phyloP scores from a whole-genome alignment of 2,113 vertebrate species.

The Etheostoma spectabile region DNA sequence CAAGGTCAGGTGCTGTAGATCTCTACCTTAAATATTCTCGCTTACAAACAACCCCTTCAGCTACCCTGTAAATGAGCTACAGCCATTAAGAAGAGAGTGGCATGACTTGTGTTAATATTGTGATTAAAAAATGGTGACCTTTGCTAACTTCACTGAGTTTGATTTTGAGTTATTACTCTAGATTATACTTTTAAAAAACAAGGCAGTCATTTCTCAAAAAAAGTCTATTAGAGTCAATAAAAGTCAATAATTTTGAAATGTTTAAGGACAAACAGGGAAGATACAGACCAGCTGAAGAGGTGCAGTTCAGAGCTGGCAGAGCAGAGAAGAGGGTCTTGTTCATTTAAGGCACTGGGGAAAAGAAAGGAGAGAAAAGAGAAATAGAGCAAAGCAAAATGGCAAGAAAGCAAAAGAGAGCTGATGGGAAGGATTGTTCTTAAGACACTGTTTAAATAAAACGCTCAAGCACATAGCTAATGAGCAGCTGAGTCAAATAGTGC shows the following conservation, averaged over 20 bases:
- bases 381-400: conserved; percentile 58
- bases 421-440: conserved; percentile 15
- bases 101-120: background rate
- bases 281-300: conserved; percentile 75
- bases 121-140: background rate
- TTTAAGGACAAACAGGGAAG: conserved; percentile 31
- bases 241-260: conserved; percentile 6
- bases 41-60: conserved; percentile 28
- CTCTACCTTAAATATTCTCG: conserved; percentile 39
- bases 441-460: conserved; percentile 26
- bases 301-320: conserved; percentile 72
- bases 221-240: background rate
- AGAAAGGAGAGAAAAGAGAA: conserved; percentile 53
- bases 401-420: conserved; percentile 46
- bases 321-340: conserved; percentile 64
- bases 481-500: conserved; percentile 18
- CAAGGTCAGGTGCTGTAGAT: conserved; percentile 54
- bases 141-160: background rate
- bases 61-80: conserved; percentile 44
- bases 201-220: background rate
- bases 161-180: background rate
- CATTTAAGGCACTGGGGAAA: conserved; percentile 59
- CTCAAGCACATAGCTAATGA: conserved; percentile 22
- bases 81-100: conserved; percentile 9
- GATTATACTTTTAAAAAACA: background rate